Evolutionary conservation across 2,888 invertebrate species (phyloP).

Genomic region (Germaria angustata): DNA sequence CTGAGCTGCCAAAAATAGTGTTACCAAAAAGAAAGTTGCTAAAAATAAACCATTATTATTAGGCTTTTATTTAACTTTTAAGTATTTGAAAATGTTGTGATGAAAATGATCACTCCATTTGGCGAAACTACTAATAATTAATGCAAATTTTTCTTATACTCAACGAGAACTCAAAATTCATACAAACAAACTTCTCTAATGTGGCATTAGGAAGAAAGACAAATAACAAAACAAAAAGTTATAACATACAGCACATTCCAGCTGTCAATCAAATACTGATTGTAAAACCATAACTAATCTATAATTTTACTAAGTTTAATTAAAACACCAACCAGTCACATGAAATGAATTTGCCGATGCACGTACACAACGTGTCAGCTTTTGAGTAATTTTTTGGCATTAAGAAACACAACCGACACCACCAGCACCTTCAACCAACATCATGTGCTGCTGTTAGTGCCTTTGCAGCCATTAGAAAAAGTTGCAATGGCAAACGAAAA

Average conservation of each 20-base stretch:
- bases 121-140: no score
- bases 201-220: not conserved
- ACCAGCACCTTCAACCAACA: constrained; percentile 1
- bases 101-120: no score
- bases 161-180: not conserved
- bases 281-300: constrained; percentile 59
- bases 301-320: constrained; percentile 54
- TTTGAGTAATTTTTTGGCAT: constrained; percentile 61
- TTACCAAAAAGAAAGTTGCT: no score
- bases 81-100: no score
- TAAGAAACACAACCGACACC: constrained; percentile 18
- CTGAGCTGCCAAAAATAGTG: no score
- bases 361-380: constrained; percentile 55
- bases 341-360: constrained; percentile 45
- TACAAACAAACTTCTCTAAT: not conserved
- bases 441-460: not conserved
- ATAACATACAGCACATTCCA: constrained; percentile 56
- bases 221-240: no score
- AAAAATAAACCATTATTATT: no score
- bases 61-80: no score
- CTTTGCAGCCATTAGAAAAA: not conserved
- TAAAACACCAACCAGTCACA: constrained; percentile 49
- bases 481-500: not conserved
- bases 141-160: not conserved
- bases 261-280: constrained; percentile 47